A percentile compares a stretch with the other conserved stretches of the same genome.
Conservation (phyloP, 2,888 invertebrate genomes). For the Sclerodermus sp. region DNA sequence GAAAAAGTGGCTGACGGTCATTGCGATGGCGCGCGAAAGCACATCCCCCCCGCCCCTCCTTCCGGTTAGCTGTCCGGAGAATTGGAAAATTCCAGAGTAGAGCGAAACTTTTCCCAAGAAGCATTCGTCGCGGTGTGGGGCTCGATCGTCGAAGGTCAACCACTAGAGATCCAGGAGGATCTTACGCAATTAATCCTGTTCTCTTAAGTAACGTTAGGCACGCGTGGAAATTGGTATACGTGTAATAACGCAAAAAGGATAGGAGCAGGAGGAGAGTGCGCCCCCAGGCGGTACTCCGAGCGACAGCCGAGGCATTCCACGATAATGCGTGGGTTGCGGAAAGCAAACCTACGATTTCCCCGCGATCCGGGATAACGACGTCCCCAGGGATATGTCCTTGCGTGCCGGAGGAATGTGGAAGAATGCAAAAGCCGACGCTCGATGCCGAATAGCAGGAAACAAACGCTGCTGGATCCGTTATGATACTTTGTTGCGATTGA, state of each 20-base stretch:
- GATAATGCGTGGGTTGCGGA: conserved; percentile 26
- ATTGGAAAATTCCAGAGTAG: too few species aligned
- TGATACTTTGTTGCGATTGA: not conserved
- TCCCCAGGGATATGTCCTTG: conserved; percentile 8
- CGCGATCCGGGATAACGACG: conserved; percentile 9
- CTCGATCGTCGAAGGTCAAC: conserved; percentile 16
- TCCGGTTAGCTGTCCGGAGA: too few species aligned
- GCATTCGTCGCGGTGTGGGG: too few species aligned
- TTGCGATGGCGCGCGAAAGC: too few species aligned
- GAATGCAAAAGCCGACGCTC: conserved; percentile 1
- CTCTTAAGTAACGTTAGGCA: conserved; percentile 20
- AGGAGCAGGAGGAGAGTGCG: not conserved
- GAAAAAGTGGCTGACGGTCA: too few species aligned
- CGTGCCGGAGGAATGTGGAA: conserved; percentile 1
- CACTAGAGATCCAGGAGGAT: conserved; percentile 3
- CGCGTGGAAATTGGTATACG: conserved; percentile 19
- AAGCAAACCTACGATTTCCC: conserved; percentile 21
- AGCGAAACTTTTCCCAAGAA: too few species aligned
- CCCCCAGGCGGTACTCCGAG: not conserved
- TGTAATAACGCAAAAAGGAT: not conserved
- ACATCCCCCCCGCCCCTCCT: too few species aligned
- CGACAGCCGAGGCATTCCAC: conserved; percentile 15
- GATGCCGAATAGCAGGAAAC: not conserved
- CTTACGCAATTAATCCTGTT: conserved; percentile 24
- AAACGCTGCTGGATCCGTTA: conserved; percentile 2